A percentile compares a stretch with the other conserved stretches of the same genome.
phyloP scores from a whole-genome alignment of 2,113 vertebrate genomes.

The Hyla sarda region DNA sequence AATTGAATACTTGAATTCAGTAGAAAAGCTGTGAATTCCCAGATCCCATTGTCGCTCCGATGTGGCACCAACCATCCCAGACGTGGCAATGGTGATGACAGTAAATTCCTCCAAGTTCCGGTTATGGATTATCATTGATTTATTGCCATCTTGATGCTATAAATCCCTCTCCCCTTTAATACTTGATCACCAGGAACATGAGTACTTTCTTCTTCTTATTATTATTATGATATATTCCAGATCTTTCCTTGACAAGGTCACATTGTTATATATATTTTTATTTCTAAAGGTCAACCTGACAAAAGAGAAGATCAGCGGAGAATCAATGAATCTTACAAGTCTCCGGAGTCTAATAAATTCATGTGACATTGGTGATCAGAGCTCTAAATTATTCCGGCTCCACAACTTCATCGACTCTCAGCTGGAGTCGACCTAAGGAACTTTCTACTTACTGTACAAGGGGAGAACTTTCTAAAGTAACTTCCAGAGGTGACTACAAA shows the following conservation, averaged over 20 bases:
- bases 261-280: no score
- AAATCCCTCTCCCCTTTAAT: background rate
- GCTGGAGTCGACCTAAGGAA: conserved; percentile 13
- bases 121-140: conserved; percentile 1
- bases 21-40: no score
- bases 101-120: no score
- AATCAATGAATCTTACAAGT: conserved; percentile 48
- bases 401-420: background rate
- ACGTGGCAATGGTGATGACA: background rate
- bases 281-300: conserved; percentile 43
- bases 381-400: conserved; percentile 3
- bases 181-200: background rate
- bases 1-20: no score
- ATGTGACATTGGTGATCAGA: conserved; percentile 23
- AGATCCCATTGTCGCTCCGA: no score
- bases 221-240: background rate
- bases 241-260: conserved; percentile 25
- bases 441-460: background rate
- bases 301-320: conserved; percentile 42
- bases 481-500: no score
- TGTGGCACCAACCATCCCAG: no score
- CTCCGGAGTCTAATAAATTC: conserved; percentile 35
- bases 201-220: no score
- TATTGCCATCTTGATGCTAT: background rate
- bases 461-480: no score